Evolutionary conservation across 2,888 invertebrate species (phyloP).

Genomic region (Physocephala rufipes): DNA sequence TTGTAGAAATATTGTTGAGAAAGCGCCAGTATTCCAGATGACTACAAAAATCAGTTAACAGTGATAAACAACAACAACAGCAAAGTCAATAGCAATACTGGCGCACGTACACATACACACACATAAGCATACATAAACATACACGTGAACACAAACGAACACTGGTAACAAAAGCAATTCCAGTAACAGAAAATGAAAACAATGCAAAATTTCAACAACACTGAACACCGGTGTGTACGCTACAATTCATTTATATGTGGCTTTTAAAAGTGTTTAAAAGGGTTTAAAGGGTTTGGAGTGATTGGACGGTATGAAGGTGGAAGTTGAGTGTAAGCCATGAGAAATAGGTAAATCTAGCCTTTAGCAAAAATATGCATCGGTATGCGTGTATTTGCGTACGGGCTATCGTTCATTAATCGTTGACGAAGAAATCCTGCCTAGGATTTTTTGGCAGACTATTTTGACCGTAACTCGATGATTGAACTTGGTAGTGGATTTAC

Average conservation of each 20-base stretch:
- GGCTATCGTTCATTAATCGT: background rate
- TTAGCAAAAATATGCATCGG: slow-evolving; percentile 14
- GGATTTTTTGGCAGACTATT: slow-evolving; percentile 28
- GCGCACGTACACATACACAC: too few relatives aligned
- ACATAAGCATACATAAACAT: too few relatives aligned
- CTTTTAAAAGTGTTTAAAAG: too few relatives aligned
- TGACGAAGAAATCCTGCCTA: background rate
- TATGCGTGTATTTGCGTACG: slow-evolving; percentile 17
- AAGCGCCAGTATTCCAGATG: background rate
- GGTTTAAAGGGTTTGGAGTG: background rate
- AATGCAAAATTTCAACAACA: background rate
- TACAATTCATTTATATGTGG: background rate
- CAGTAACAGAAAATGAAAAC: background rate
- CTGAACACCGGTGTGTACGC: background rate
- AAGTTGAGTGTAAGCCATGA: background rate
- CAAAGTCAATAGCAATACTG: too few relatives aligned
- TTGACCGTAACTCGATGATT: too few relatives aligned
- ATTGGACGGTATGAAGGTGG: background rate
- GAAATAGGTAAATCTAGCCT: slow-evolving; percentile 10
- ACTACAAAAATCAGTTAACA: background rate
- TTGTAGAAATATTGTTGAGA: background rate
- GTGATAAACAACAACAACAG: too few relatives aligned
- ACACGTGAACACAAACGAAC: too few relatives aligned
- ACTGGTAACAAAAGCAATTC: background rate
- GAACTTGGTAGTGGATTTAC: too few relatives aligned